Evolutionary conservation across 1,140 invertebrate genomes (phyloP).

Genomic region (Drosophila pallidifrons): DNA sequence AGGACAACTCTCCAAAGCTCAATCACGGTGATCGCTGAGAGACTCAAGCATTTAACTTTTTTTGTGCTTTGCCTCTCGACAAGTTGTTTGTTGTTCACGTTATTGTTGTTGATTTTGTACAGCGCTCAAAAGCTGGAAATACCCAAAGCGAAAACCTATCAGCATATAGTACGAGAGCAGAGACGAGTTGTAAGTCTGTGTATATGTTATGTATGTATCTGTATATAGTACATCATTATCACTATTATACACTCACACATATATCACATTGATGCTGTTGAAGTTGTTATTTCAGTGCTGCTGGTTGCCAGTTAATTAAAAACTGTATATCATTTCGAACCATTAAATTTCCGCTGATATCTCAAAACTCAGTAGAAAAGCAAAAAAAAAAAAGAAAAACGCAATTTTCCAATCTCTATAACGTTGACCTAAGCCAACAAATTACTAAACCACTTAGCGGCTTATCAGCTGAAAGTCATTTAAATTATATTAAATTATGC

Average conservation of each 20-base stretch:
- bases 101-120: slow-evolving; percentile 41
- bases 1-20: slow-evolving; percentile 6
- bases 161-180: slow-evolving; percentile 34
- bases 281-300: slow-evolving; percentile 4
- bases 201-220: slow-evolving; percentile 8
- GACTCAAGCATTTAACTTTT: neutral
- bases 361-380: neutral
- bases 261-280: slow-evolving; percentile 37
- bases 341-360: slow-evolving; percentile 42
- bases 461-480: slow-evolving; percentile 17
- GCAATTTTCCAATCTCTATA: neutral
- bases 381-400: neutral
- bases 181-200: slow-evolving; percentile 41
- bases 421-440: slow-evolving; percentile 43
- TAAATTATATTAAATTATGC: neutral
- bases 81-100: neutral
- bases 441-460: neutral
- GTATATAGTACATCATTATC: slow-evolving; percentile 59
- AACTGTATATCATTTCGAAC: slow-evolving; percentile 47
- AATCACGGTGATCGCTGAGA: slow-evolving; percentile 6
- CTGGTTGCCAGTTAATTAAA: slow-evolving; percentile 49
- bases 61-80: neutral
- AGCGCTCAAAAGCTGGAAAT: slow-evolving; percentile 76
- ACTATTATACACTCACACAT: slow-evolving; percentile 3
- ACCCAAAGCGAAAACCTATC: slow-evolving; percentile 68